Conservation (phyloP, 2,888 invertebrate species). For the Papilio protenor region DNA sequence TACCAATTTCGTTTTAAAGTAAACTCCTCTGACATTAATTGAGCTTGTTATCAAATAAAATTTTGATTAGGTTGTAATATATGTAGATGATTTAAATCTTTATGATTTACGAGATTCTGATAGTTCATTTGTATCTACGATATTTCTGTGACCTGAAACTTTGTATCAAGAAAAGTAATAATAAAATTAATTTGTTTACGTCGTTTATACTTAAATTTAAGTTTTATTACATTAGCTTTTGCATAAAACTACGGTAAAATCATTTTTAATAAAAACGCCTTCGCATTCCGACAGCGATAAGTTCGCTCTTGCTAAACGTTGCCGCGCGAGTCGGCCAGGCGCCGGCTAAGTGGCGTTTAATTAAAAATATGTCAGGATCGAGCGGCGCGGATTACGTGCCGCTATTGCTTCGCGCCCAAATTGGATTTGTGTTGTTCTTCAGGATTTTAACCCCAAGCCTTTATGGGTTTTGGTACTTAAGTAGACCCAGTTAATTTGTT, state of each 20-base stretch:
- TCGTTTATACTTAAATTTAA: background rate
- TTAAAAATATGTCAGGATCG: constrained; percentile 74
- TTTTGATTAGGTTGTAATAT: background rate
- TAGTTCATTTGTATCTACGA: no score
- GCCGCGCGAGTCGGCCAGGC: constrained; percentile 46
- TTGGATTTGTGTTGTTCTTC: constrained; percentile 45
- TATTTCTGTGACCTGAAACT: no score
- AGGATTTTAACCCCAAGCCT: constrained; percentile 38
- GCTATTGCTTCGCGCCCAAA: constrained; percentile 38
- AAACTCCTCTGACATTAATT: background rate
- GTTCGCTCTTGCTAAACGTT: constrained; percentile 29
- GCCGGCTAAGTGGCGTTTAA: constrained; percentile 71
- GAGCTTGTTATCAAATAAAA: background rate
- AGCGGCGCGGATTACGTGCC: constrained; percentile 37
- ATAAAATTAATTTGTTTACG: background rate
- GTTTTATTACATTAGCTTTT: no score
- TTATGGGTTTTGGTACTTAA: constrained; percentile 38
- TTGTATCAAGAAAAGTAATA: background rate
- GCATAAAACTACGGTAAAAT: no score
- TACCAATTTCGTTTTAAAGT: background rate
- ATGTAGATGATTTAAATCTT: background rate
- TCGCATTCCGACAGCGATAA: constrained; percentile 19
- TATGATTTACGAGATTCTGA: background rate
- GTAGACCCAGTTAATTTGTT: constrained; percentile 41
- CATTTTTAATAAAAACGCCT: constrained; percentile 7